These are phyloP conservation scores for Pollachius pollachius DNA, from an alignment of 2,113 vertebrate genomes.

Conservation along the genomic window DNA sequence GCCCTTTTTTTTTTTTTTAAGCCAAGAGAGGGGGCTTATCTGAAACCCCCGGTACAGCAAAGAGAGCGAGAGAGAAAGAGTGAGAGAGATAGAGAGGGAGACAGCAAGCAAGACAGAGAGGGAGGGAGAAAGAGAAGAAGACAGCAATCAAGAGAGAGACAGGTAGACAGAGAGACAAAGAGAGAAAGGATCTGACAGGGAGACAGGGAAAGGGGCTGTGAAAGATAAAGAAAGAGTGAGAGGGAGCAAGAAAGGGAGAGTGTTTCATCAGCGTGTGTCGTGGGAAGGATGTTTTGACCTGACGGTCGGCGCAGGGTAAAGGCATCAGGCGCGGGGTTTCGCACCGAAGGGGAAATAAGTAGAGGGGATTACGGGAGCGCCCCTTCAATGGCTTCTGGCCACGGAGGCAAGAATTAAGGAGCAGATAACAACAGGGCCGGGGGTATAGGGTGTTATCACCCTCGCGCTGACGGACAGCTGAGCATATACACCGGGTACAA, in stretches of 20 bases:
- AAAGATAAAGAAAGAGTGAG: neutral
- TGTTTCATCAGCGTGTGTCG: conserved; percentile 28
- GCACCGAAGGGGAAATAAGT: conserved; percentile 38
- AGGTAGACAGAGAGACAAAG: conserved; percentile 1
- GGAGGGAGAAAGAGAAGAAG: neutral
- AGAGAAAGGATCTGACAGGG: conserved; percentile 23
- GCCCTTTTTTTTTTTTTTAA: conserved; percentile 2
- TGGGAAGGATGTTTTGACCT: conserved; percentile 39
- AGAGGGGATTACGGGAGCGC: conserved; percentile 42
- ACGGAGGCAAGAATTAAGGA: conserved; percentile 49
- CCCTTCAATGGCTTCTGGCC: conserved; percentile 42
- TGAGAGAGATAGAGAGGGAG: conserved; percentile 24
- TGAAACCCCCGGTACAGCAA: conserved; percentile 2
- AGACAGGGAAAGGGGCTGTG: neutral
- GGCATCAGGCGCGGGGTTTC: conserved; percentile 35
- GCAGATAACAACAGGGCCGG: conserved; percentile 50
- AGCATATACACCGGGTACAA: conserved; percentile 33
- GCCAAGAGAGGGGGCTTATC: conserved; percentile 16
- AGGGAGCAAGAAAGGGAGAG: conserved; percentile 10
- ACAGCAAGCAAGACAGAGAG: neutral
- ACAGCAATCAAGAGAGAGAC: conserved; percentile 16
- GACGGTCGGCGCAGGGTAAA: conserved; percentile 32
- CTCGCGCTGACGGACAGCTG: conserved; percentile 31
- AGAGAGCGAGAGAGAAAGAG: conserved; percentile 10
- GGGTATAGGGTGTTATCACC: conserved; percentile 52